Evolutionary conservation across 2,113 vertebrate genomes (phyloP).

Genomic region (Montifringilla adamsi): DNA sequence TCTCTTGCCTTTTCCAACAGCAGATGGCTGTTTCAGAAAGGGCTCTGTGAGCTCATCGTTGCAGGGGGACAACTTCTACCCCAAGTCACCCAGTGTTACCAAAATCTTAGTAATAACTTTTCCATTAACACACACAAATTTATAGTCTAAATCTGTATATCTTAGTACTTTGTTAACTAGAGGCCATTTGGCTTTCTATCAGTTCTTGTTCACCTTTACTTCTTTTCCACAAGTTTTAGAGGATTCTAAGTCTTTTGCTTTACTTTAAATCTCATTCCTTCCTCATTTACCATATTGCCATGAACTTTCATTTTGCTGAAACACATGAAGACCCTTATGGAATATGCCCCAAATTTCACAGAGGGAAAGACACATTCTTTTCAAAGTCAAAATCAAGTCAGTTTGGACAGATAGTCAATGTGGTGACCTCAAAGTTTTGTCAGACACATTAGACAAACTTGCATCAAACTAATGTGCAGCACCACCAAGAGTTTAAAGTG

Average conservation of each 20-base stretch:
- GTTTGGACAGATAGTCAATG: not conserved
- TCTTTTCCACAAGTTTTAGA: not conserved
- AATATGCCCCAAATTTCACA: not conserved
- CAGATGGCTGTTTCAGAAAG: not conserved
- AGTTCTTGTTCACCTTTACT: not conserved
- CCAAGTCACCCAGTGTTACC: not conserved
- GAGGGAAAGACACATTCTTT: rapidly evolving
- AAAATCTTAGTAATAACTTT: not conserved
- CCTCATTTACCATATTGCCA: not conserved
- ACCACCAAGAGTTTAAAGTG: not conserved
- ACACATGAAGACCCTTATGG: not conserved
- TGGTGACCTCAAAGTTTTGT: not conserved
- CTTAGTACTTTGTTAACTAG: not conserved
- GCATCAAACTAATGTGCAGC: not conserved
- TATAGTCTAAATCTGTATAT: not conserved
- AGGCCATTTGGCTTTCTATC: not conserved
- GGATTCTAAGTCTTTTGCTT: not conserved
- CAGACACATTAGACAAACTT: not conserved
- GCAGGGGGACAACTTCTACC: not conserved
- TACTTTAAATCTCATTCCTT: not conserved
- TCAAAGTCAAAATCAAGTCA: not conserved
- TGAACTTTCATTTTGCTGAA: not conserved
- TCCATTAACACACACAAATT: not conserved
- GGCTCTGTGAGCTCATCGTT: not conserved
- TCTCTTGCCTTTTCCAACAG: not conserved